A percentile compares a stretch with the other conserved stretches of the same genome.
Conservation (phyloP, 35 echinoderm and acorn worm species). For the Lytechinus pictus region DNA sequence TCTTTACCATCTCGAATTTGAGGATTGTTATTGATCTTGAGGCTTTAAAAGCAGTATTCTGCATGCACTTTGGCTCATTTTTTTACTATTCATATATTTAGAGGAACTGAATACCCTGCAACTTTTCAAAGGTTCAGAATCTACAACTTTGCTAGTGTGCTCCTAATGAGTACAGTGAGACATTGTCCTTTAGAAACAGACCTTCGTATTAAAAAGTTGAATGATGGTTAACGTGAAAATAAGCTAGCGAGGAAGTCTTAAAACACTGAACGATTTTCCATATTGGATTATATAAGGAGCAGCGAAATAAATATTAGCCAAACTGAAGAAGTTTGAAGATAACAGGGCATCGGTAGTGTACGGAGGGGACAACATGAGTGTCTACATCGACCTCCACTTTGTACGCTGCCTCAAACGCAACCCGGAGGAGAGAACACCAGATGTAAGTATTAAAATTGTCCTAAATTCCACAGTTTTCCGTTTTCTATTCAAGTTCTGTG, state of each 20-base stretch:
- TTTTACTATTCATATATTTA: not conserved
- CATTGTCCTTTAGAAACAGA: not conserved
- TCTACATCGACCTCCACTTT: constrained; percentile 36
- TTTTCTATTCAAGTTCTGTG: too few species aligned
- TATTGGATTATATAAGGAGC: not conserved
- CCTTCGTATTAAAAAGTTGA: not conserved
- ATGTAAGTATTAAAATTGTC: constrained; percentile 27
- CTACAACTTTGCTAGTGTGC: not conserved
- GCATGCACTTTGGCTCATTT: not conserved
- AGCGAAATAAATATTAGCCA: not conserved
- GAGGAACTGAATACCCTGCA: not conserved
- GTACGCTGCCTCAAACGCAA: constrained; percentile 42
- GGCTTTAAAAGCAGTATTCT: not conserved
- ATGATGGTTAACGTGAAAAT: not conserved
- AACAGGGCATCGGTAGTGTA: not conserved
- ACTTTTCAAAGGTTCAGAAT: not conserved
- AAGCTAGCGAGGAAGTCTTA: not conserved
- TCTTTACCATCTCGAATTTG: not conserved
- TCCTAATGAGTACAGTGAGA: not conserved
- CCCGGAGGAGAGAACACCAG: constrained; percentile 44
- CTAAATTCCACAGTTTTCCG: too few species aligned
- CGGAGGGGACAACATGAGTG: not conserved
- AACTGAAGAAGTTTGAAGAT: constrained; percentile 43
- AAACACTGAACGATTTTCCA: not conserved
- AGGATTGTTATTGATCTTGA: not conserved